Base-by-base conservation (phyloP, 2,797 vertebrate species). In the Xenopus petersii region DNA sequence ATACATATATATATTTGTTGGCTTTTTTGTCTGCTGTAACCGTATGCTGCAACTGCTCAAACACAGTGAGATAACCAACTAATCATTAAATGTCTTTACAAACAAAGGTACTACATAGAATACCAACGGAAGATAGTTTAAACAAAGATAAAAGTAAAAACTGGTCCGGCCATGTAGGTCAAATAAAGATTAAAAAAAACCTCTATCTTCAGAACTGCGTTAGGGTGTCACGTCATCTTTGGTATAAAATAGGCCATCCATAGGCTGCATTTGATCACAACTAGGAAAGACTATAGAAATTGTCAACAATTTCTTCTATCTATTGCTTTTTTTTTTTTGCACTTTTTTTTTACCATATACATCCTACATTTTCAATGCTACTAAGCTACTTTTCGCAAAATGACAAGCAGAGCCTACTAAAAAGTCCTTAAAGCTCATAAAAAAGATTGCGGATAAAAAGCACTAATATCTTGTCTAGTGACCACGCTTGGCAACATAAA, bases 301-400 rank as follows among this genome's bases (percentile, higher is more conserved):
- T 97, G 96, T 96, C 95, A 97, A 97, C 95, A 96, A 97, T 95
- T 97, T 96, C 96, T 93, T 95, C 96, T 96, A 95, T 94, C 96
- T 97, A 97, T 98, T 97, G 96, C 96, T 97, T 97, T 92, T 94
- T 94, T 68, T 87, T 88, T 94, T 89, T 83, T 90, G 88, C 88
- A 87, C 84, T 91, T 75, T 70, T 71, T 49, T 92, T 92, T 92
- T 91, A 95, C 93, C 92, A 87, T 93, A 95, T 95, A 94, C 94
- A 94, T 92, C 94, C 95, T 94, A 91, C 92, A 96, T 96, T 92
- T 92, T 83, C 67, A 87, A 91, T 89, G 89, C 87, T 92, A 85
- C 89, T 92, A 91, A 88, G 85, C 89, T 89, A 89, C 75, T 81
- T 91, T 51, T 94, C 88, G 94, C 94, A 93, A 94, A 93, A 93